phyloP scores from a whole-genome alignment of 2,888 invertebrate genomes.

The Ctena decussata region DNA sequence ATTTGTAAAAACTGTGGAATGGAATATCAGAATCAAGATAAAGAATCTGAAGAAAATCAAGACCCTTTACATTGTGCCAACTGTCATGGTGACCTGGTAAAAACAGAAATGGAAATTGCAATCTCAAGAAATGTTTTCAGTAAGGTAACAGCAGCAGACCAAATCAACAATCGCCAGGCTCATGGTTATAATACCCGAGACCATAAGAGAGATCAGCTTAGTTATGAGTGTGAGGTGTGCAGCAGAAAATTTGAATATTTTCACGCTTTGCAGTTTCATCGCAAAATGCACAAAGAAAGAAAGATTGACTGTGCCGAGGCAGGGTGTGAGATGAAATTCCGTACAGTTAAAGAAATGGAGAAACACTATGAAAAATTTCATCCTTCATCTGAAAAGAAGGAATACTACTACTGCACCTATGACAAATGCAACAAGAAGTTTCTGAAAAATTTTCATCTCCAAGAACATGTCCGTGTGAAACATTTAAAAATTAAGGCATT shows the following conservation, averaged over 20 bases:
- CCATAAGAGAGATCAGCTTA: neutral
- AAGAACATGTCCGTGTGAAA: conserved; percentile 77
- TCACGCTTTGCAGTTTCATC: conserved; percentile 64
- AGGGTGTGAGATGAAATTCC: conserved; percentile 60
- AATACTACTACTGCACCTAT: conserved; percentile 70
- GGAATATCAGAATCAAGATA: conserved; percentile 35
- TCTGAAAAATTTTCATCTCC: conserved; percentile 72
- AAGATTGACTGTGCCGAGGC: conserved; percentile 56
- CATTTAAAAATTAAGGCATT: conserved; percentile 74
- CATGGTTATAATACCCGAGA: neutral
- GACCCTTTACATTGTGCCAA: conserved; percentile 51
- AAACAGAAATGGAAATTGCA: conserved; percentile 15
- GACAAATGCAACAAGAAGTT: conserved; percentile 74
- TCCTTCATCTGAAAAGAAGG: conserved; percentile 52
- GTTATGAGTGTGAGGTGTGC: conserved; percentile 67
- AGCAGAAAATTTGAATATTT: conserved; percentile 62
- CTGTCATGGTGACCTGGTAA: conserved; percentile 41
- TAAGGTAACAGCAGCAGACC: neutral
- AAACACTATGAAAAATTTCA: conserved; percentile 65
- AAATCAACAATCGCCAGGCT: neutral
- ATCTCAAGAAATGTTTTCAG: neutral
- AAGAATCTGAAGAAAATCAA: neutral
- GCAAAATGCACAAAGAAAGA: conserved; percentile 64
- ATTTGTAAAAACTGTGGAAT: conserved; percentile 66
- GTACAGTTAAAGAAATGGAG: conserved; percentile 60